Conservation (phyloP, 2,888 invertebrate genomes). For the Drosophila parthenogenetica region DNA sequence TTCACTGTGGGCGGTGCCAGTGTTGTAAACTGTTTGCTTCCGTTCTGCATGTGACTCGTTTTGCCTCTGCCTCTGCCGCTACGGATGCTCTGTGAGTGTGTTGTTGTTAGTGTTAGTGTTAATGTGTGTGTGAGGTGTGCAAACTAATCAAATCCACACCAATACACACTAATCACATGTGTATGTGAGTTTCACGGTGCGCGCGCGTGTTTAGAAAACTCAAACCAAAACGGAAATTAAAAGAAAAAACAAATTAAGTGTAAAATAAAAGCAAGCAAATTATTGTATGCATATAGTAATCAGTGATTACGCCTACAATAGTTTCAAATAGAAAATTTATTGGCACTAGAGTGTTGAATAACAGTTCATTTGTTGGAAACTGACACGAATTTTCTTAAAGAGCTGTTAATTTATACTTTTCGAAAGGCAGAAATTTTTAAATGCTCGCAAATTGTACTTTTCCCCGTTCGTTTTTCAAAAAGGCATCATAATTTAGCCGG, state of each 20-base stretch:
- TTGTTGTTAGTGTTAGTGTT: background rate
- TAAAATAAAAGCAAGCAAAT: conserved; percentile 43
- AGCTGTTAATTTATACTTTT: no score
- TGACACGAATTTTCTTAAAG: background rate
- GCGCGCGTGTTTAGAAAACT: conserved; percentile 72
- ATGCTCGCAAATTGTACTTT: no score
- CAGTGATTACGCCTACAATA: conserved; percentile 60
- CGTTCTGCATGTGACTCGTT: conserved; percentile 6
- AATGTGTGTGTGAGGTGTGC: background rate
- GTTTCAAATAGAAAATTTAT: conserved; percentile 1
- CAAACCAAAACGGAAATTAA: conserved; percentile 59
- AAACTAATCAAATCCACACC: background rate
- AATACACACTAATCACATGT: conserved; percentile 4
- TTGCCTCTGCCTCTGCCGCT: conserved; percentile 23
- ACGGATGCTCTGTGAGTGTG: no score
- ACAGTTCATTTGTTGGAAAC: background rate
- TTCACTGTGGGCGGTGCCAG: conserved; percentile 27
- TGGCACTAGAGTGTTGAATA: conserved; percentile 22
- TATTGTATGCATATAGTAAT: conserved; percentile 46
- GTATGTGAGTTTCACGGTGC: conserved; percentile 49
- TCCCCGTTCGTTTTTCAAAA: no score
- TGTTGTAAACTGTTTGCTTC: conserved; percentile 44
- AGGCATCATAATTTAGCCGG: no score
- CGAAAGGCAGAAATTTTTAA: no score
- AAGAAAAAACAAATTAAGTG: conserved; percentile 16